A percentile compares a stretch with the other conserved stretches of the same genome.
Conservation (phyloP, 2,888 invertebrate species). For the Xestia ashworthii region DNA sequence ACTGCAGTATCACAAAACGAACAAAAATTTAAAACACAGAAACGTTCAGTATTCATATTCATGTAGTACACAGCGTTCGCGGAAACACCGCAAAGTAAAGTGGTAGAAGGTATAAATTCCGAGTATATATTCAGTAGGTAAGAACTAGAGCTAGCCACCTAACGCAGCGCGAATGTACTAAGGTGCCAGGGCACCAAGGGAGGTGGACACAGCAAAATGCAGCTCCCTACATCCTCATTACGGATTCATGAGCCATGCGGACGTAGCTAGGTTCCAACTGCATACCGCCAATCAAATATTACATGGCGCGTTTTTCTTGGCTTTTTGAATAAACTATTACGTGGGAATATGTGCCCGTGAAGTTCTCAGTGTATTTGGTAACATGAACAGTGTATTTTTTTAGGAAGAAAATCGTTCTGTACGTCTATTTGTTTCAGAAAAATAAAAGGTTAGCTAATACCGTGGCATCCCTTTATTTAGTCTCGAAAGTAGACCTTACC, state of each 20-base stretch:
- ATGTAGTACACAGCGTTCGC: slow-evolving; percentile 48
- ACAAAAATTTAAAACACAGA: slow-evolving; percentile 20
- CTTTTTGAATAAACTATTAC: slow-evolving; percentile 36
- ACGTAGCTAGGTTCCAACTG: slow-evolving; percentile 56
- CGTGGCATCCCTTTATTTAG: slow-evolving; percentile 28
- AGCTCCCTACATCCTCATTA: slow-evolving; percentile 79
- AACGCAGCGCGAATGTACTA: slow-evolving; percentile 62
- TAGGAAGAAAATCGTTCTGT: slow-evolving; percentile 3
- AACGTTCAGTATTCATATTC: slow-evolving; percentile 54
- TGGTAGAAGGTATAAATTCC: slow-evolving; percentile 57
- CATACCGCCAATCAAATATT: slow-evolving; percentile 74
- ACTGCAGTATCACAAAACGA: background rate
- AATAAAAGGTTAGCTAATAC: slow-evolving; percentile 33
- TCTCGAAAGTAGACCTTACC: background rate
- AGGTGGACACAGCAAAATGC: slow-evolving; percentile 76
- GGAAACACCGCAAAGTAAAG: slow-evolving; percentile 50
- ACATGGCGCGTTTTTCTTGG: slow-evolving; percentile 50
- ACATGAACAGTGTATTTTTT: slow-evolving; percentile 32
- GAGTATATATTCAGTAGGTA: slow-evolving; percentile 52
- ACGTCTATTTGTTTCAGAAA: slow-evolving; percentile 18
- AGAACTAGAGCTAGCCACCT: slow-evolving; percentile 57
- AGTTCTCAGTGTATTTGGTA: background rate
- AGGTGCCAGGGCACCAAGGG: slow-evolving; percentile 53
- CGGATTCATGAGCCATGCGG: slow-evolving; percentile 81
- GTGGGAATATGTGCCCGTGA: background rate